These are phyloP conservation scores for Lepus oiostolus DNA, from an alignment of 2,797 vertebrate species.

Conservation along the genomic window DNA sequence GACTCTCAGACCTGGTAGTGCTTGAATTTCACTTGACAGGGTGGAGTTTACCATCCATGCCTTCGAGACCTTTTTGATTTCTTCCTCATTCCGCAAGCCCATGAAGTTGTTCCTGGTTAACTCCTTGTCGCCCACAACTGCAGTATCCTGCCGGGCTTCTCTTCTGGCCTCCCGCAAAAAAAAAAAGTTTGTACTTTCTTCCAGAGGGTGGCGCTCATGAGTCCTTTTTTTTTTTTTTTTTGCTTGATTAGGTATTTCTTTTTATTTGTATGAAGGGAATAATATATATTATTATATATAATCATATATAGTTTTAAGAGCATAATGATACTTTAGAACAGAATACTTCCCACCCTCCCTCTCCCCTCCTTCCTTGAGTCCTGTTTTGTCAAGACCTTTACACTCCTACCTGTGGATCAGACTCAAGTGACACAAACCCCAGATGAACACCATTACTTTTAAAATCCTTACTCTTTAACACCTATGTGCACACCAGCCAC, in stretches of 20 bases:
- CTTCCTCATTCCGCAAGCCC: not conserved
- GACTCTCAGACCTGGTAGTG: not conserved
- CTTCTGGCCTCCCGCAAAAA: not conserved
- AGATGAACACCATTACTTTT: not conserved
- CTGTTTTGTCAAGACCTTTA: not conserved
- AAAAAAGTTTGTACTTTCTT: not conserved
- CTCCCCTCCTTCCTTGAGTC: too few relatives aligned
- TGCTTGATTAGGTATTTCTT: not conserved
- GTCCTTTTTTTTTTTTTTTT: not conserved
- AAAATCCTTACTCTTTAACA: not conserved
- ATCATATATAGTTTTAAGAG: too few relatives aligned
- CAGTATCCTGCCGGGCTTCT: not conserved
- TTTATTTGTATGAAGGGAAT: too few relatives aligned
- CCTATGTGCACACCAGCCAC: too few relatives aligned
- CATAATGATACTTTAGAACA: too few relatives aligned
- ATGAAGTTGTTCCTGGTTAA: not conserved
- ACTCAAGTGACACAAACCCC: not conserved
- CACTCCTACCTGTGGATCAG: not conserved
- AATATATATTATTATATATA: too few relatives aligned
- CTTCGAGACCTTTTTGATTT: not conserved
- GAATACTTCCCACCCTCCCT: too few relatives aligned
- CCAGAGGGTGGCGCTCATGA: slow-evolving; percentile 32
- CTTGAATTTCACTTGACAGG: not conserved
- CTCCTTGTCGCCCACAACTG: not conserved
- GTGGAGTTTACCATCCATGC: too few relatives aligned